These are phyloP conservation scores for Trogon surrucura DNA, from an alignment of 2,113 vertebrate genomes.

Conservation along the genomic window DNA sequence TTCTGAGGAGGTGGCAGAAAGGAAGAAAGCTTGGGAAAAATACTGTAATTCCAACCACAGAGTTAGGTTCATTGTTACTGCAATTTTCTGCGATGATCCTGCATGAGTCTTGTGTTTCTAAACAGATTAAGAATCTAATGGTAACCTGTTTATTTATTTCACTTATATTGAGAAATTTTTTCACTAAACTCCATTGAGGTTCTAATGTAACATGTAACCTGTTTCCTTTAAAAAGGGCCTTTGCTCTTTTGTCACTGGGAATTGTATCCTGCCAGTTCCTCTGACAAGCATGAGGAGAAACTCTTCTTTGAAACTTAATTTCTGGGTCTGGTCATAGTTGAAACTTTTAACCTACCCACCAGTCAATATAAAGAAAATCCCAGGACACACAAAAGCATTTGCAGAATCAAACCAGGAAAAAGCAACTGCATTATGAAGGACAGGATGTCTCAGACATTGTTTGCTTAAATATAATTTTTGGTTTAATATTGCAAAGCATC, in stretches of 20 bases:
- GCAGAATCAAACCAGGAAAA: slow-evolving; percentile 3
- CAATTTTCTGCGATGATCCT: neutral
- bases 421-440: neutral
- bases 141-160: neutral
- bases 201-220: neutral
- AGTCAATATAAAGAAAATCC: slow-evolving; percentile 74
- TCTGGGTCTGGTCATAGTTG: slow-evolving; percentile 43
- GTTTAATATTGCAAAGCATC: neutral
- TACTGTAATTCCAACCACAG: neutral
- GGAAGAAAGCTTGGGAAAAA: neutral
- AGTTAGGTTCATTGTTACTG: neutral
- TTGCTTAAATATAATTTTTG: neutral
- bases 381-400: slow-evolving; percentile 28
- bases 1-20: neutral
- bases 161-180: neutral
- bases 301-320: slow-evolving; percentile 34
- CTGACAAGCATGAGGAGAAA: neutral
- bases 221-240: neutral
- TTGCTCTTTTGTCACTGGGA: neutral
- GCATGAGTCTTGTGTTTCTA: neutral
- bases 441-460: neutral
- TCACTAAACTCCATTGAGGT: neutral
- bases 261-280: neutral
- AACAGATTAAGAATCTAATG: slow-evolving; percentile 5
- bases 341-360: slow-evolving; percentile 69